Percentiles rank a stretch among this genome's conserved stretches.
Evolutionary conservation across 2,888 invertebrate species (phyloP).

Genomic region (Leptinotarsa rubiginosa): DNA sequence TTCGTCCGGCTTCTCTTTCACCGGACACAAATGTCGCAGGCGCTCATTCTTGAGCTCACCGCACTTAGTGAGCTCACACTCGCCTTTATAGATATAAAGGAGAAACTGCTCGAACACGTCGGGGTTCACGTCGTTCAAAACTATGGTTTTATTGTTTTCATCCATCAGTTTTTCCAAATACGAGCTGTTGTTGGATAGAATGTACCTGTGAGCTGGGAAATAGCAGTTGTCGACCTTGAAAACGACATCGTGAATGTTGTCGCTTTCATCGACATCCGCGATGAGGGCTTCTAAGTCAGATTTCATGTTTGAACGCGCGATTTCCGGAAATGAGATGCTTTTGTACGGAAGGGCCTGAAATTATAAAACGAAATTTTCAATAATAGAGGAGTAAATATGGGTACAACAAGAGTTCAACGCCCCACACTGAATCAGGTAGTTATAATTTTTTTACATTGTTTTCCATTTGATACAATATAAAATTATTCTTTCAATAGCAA

Average conservation of each 20-base stretch:
- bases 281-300: conserved; percentile 72
- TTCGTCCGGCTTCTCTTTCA: conserved; percentile 45
- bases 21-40: conserved; percentile 48
- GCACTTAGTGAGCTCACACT: conserved; percentile 72
- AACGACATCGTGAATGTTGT: conserved; percentile 79
- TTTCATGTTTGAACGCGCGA: conserved; percentile 58
- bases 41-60: conserved; percentile 66
- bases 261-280: conserved; percentile 73
- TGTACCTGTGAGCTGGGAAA: conserved; percentile 80
- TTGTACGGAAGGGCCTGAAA: conserved; percentile 57
- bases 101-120: conserved; percentile 81
- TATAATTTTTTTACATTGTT: too few relatives aligned
- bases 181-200: conserved; percentile 75
- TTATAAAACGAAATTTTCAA: conserved; percentile 36
- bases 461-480: too few relatives aligned
- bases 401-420: too few relatives aligned
- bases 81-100: conserved; percentile 76
- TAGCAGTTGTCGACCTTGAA: conserved; percentile 74
- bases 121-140: conserved; percentile 70
- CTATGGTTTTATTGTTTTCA: conserved; percentile 64
- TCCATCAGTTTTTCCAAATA: conserved; percentile 72
- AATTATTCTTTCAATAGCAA: too few relatives aligned
- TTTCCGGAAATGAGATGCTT: conserved; percentile 42
- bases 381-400: too few relatives aligned
- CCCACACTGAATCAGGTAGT: too few relatives aligned